phyloP scores from a whole-genome alignment of 2,797 vertebrate genomes.

The Acanthornis magna region DNA sequence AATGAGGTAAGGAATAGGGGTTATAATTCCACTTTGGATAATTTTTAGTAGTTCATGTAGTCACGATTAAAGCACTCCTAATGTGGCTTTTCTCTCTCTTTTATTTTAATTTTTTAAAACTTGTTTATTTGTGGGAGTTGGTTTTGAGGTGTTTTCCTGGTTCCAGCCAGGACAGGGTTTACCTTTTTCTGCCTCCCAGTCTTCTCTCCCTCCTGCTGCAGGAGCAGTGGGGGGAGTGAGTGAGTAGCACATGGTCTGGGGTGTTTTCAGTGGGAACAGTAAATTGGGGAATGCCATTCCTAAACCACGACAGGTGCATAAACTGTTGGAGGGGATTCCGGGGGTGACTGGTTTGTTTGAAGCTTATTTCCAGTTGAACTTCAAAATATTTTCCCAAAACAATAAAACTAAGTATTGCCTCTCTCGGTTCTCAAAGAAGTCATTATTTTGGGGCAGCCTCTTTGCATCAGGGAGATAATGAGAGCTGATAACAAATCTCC shows the following conservation, averaged over 20 bases:
- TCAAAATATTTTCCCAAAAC: background rate
- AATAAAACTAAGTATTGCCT: conserved; percentile 12
- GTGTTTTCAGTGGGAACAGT: background rate
- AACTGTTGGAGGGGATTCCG: background rate
- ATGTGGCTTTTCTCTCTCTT: background rate
- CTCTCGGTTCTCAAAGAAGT: background rate
- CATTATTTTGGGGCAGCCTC: background rate
- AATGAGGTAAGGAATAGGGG: background rate
- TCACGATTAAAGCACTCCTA: background rate
- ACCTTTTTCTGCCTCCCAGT: background rate
- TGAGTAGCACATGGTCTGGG: background rate
- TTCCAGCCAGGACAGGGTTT: background rate
- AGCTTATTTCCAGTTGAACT: background rate
- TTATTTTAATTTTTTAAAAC: rapidly evolving
- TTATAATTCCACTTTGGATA: background rate
- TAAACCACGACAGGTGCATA: background rate
- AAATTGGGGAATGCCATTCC: background rate
- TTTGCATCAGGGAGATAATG: background rate
- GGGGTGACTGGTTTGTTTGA: background rate
- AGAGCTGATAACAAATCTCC: background rate
- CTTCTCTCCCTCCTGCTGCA: background rate
- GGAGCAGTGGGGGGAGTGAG: background rate
- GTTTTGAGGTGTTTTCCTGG: background rate
- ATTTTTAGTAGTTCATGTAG: background rate
- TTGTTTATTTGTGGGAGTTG: background rate